A percentile compares a stretch with the other conserved stretches of the same genome.
Conservation (phyloP, 2,113 vertebrate genomes). For the Grus americana region DNA sequence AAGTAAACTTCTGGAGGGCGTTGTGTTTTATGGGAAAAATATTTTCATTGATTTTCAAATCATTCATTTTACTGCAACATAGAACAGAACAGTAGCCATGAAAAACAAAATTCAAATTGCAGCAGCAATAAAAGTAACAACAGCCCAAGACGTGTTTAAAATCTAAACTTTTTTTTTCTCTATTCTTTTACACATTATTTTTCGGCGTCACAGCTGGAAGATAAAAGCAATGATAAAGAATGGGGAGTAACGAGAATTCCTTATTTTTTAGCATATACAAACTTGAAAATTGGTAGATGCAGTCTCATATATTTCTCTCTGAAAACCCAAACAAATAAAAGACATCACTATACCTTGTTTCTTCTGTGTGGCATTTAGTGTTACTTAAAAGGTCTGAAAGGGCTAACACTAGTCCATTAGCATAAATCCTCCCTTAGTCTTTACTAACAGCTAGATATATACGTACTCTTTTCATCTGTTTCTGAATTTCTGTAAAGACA, state of each 20-base stretch:
- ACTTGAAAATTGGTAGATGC: neutral
- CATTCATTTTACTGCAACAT: slow-evolving; percentile 23
- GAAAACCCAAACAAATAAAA: neutral
- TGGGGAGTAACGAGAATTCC: neutral
- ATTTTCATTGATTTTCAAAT: slow-evolving; percentile 72
- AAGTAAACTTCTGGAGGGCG: slow-evolving; percentile 47
- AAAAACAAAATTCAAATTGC: neutral
- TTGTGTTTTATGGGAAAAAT: slow-evolving; percentile 55
- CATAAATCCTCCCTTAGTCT: neutral
- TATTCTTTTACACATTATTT: neutral
- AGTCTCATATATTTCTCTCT: neutral
- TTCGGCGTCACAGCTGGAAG: neutral
- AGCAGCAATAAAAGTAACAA: neutral
- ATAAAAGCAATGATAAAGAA: neutral
- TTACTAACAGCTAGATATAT: neutral
- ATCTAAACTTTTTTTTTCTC: neutral
- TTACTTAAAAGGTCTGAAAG: neutral
- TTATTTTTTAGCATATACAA: neutral
- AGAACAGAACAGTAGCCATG: slow-evolving; percentile 26
- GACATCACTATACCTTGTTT: neutral
- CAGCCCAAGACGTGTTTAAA: neutral
- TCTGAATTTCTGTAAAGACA: neutral
- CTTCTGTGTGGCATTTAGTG: neutral
- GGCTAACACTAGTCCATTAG: neutral
- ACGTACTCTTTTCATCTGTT: neutral